phyloP scores from a whole-genome alignment of 2,797 vertebrate species.

The Peromyscus nudipes region DNA sequence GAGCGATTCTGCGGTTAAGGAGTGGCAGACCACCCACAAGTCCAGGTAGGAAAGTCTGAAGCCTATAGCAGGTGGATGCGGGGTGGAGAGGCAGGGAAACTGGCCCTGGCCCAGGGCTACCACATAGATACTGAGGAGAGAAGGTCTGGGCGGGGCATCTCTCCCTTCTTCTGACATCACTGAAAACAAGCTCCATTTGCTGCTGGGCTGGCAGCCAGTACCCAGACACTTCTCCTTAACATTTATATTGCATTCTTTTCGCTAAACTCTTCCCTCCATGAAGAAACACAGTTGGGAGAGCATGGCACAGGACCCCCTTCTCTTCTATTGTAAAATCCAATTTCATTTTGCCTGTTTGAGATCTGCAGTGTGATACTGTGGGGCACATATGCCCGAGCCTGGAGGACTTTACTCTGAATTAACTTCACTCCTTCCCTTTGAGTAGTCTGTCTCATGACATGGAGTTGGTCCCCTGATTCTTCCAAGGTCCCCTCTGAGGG shows the following conservation, averaged over 20 bases:
- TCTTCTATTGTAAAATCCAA: neutral
- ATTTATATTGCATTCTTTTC: fast-evolving
- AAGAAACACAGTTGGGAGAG: neutral
- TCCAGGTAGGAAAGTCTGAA: conserved; percentile 72
- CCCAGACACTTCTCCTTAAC: neutral
- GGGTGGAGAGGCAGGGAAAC: fast-evolving
- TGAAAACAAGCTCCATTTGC: neutral
- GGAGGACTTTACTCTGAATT: neutral
- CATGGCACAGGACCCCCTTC: fast-evolving
- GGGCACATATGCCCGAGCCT: neutral
- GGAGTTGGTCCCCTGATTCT: neutral
- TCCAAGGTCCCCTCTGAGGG: neutral
- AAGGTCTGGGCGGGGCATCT: fast-evolving
- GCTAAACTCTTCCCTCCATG: neutral
- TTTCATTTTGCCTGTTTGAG: neutral
- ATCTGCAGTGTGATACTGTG: neutral
- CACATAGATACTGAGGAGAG: neutral
- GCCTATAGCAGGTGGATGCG: neutral
- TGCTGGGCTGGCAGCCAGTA: neutral
- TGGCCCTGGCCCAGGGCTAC: fast-evolving
- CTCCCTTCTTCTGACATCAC: neutral
- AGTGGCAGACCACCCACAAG: conserved; percentile 63
- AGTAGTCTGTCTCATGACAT: neutral
- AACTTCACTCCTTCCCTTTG: neutral
- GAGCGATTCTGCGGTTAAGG: conserved; percentile 65